A percentile compares a stretch with the other conserved stretches of the same genome.
Conservation (phyloP, 2,113 vertebrate species). For the Polypterus senegalus region DNA sequence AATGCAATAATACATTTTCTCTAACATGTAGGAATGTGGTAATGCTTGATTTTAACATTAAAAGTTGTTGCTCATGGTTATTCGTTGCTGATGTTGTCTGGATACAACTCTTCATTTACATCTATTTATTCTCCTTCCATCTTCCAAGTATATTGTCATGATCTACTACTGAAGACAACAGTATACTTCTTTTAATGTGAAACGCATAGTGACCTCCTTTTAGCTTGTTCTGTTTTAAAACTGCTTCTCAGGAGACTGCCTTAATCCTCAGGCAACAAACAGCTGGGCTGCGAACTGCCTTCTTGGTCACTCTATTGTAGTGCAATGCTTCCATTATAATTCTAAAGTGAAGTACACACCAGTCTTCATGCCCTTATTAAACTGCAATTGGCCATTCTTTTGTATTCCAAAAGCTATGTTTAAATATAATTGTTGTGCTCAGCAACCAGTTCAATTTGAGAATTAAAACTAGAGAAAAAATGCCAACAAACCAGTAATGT, state of each 20-base stretch:
- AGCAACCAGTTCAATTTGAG: too few relatives aligned
- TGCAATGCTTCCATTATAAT: slow-evolving; percentile 22
- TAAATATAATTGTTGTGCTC: too few relatives aligned
- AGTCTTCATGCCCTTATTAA: slow-evolving; percentile 12
- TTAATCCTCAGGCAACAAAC: slow-evolving; percentile 52
- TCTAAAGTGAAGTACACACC: slow-evolving; percentile 10
- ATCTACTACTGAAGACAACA: background rate
- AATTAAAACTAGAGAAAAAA: too few relatives aligned
- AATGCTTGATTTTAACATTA: too few relatives aligned
- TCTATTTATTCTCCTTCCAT: background rate
- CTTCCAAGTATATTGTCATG: background rate
- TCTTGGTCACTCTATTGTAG: slow-evolving; percentile 62
- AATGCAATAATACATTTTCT: too few relatives aligned
- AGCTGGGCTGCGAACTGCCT: slow-evolving; percentile 37
- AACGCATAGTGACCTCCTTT: slow-evolving; percentile 53
- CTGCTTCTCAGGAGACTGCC: slow-evolving; percentile 51
- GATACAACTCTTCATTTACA: background rate
- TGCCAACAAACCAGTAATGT: too few relatives aligned
- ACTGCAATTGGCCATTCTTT: slow-evolving; percentile 17
- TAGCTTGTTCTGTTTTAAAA: slow-evolving; percentile 54
- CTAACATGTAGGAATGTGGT: too few relatives aligned
- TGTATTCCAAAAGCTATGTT: slow-evolving; percentile 8
- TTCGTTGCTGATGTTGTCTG: background rate
- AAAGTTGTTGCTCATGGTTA: too few relatives aligned
- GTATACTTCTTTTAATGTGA: slow-evolving; percentile 7